Percentiles rank a stretch among this genome's conserved stretches.
phyloP scores from a whole-genome alignment of 2,888 invertebrate genomes.

The Thecocarcelia acutangulata region DNA sequence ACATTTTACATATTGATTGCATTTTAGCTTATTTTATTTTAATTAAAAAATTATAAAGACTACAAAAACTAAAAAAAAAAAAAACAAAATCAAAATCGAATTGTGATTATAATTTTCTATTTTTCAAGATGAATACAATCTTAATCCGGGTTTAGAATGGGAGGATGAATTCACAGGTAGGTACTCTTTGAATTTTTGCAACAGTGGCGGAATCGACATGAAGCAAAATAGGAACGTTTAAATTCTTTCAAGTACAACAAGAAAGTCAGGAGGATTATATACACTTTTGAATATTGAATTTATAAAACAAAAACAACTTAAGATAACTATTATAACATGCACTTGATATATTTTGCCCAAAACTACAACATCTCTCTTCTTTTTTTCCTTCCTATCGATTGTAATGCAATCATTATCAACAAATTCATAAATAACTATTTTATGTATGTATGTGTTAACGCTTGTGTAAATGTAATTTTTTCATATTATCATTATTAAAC shows the following conservation, averaged over 20 bases:
- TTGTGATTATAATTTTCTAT: slow-evolving; percentile 71
- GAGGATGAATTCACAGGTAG: slow-evolving; percentile 99
- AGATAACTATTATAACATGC: slow-evolving; percentile 55
- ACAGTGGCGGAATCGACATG: slow-evolving; percentile 81
- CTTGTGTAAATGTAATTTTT: slow-evolving; percentile 62
- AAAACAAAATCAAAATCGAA: slow-evolving; percentile 58
- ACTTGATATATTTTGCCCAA: slow-evolving; percentile 39
- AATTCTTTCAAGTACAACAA: slow-evolving; percentile 71
- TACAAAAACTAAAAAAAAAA: slow-evolving; percentile 55
- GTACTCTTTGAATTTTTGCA: slow-evolving; percentile 81
- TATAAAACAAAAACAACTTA: slow-evolving; percentile 28
- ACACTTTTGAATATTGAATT: slow-evolving; percentile 28
- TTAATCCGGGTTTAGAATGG: slow-evolving; percentile 99
- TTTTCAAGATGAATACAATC: slow-evolving; percentile 99
- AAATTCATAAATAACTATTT: slow-evolving; percentile 40
- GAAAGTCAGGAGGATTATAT: slow-evolving; percentile 8
- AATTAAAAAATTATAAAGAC: slow-evolving; percentile 21
- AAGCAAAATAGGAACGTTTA: slow-evolving; percentile 81
- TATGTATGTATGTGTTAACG: slow-evolving; percentile 56
- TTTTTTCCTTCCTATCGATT: slow-evolving; percentile 12
- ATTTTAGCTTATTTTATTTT: slow-evolving; percentile 62
- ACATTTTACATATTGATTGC: slow-evolving; percentile 38
- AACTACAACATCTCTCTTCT: slow-evolving; percentile 2
- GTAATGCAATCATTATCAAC: slow-evolving; percentile 27
- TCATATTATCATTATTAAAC: slow-evolving; percentile 22